Conservation (phyloP, 2,113 vertebrate species). For the Acrocephalus arundinaceus region DNA sequence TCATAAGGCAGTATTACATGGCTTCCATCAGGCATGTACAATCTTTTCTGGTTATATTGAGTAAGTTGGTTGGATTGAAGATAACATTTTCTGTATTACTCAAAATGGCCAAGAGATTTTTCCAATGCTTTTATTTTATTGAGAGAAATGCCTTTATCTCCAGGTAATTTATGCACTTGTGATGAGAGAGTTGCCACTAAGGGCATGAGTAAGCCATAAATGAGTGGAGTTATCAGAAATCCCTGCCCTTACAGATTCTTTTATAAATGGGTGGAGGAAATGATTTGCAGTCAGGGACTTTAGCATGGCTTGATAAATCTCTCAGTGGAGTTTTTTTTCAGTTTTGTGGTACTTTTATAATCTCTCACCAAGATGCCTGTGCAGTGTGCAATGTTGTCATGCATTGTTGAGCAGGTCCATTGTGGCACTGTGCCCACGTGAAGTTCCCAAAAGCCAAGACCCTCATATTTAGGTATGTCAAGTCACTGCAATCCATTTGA, state of each 20-base stretch:
- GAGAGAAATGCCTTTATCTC: background rate
- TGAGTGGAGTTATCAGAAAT: conserved; percentile 1
- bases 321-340: background rate
- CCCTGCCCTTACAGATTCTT: background rate
- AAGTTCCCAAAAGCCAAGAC: background rate
- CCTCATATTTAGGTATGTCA: background rate
- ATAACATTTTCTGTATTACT: background rate
- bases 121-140: background rate
- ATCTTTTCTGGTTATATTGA: background rate
- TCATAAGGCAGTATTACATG: background rate
- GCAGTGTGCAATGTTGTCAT: background rate
- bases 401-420: accelerated
- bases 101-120: background rate
- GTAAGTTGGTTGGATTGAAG: background rate
- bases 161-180: background rate
- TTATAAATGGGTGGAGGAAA: background rate
- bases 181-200: background rate
- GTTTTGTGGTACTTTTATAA: background rate
- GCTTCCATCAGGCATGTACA: background rate
- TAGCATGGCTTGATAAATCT: background rate
- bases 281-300: background rate
- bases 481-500: background rate
- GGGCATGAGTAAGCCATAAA: background rate
- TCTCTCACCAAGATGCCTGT: background rate
- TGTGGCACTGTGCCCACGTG: accelerated